Percentiles rank a stretch among this genome's conserved stretches.
phyloP scores from a whole-genome alignment of 2,797 vertebrate species.

The Cyprinodon diabolis region DNA sequence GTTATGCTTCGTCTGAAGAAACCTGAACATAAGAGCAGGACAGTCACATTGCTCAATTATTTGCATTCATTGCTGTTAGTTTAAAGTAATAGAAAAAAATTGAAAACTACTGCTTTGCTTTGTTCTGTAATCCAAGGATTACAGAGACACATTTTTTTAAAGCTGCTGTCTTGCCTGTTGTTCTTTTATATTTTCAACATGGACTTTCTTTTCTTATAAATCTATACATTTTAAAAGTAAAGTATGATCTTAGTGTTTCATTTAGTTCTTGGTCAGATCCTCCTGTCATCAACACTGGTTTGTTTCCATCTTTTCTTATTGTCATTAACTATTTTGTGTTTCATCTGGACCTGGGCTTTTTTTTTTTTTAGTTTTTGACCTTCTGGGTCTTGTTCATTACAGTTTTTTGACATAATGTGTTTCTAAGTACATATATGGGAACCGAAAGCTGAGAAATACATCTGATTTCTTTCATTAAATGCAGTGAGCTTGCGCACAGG shows the following conservation, averaged over 20 bases:
- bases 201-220: too few relatives aligned
- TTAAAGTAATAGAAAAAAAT: background rate
- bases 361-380: too few relatives aligned
- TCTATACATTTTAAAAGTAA: too few relatives aligned
- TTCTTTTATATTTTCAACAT: too few relatives aligned
- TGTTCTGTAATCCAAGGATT: background rate
- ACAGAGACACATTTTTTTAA: background rate
- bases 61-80: background rate
- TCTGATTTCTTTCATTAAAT: too few relatives aligned
- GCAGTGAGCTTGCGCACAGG: too few relatives aligned
- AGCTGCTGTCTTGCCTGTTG: too few relatives aligned
- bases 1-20: constrained; percentile 99
- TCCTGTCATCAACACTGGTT: background rate
- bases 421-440: too few relatives aligned
- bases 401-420: background rate
- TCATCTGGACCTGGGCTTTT: background rate
- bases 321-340: background rate
- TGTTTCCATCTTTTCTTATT: background rate
- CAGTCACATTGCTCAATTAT: background rate
- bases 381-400: background rate
- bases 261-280: background rate
- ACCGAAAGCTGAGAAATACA: too few relatives aligned
- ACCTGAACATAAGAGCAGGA: constrained; percentile 73
- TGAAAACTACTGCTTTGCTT: background rate
- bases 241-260: too few relatives aligned